Evolutionary conservation across 2,888 invertebrate genomes (phyloP), one percentile per base, ranked within the genome.

Genomic region (Agelastica alni): DNA sequence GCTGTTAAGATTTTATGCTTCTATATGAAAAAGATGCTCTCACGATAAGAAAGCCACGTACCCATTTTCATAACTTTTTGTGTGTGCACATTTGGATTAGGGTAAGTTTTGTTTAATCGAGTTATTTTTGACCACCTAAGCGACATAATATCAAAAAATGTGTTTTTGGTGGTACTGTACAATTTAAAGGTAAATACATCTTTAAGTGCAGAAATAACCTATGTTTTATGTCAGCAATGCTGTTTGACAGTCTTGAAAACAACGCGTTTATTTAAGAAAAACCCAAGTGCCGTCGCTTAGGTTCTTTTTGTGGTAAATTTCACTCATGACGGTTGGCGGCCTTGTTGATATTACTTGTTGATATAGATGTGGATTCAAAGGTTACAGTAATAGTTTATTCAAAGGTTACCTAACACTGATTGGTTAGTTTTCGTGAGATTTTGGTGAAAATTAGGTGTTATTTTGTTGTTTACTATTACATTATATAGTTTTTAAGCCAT

Each of bases 401-500:
- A 7, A 22, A 22, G 22, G 22, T 22, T 22, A 22, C 22, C 22
- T 22, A 22, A 22, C 22, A 22, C 22, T 22, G 7, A 22, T 4
- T 1, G 1, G 22, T 22, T 22, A 22, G n/a, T n/a, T n/a, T n/a
- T n/a, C n/a, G n/a, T n/a, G n/a, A 22, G 22, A 6, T 22, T 22
- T 22, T 7, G 22, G 22, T 22, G 22, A 22, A 22, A 22, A 22
- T 22, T 22, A 22, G 22, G 22, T 22, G 1, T 22, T 22, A 22
- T 22, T 22, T 22, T 22, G 1, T 22, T 22, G 22, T 22, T 22
- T 22, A 1, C 7, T 22, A 22, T 22, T 1, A 22, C 22, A 22
- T 22, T 22, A 22, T 22, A 22, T 36, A 36, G 36, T 36, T 36
- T 14, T 36, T 36, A 36, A 36, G 36, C 2, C 36, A 36, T 36